phyloP scores from a whole-genome alignment of 2,797 vertebrate species.

The Serranus cabrilla region DNA sequence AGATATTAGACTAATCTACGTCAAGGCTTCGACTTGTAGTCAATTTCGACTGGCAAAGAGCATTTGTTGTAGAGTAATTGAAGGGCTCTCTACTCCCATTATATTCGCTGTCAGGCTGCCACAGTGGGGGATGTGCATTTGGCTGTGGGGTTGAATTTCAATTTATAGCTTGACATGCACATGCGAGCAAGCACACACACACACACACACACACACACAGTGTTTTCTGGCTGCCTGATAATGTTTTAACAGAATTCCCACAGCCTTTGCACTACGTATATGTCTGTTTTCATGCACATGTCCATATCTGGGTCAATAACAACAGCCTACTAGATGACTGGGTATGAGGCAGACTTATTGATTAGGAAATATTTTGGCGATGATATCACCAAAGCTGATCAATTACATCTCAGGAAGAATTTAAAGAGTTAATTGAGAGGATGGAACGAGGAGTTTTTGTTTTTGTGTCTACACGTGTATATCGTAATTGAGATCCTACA shows the following conservation, averaged over 20 bases:
- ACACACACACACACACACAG: background rate
- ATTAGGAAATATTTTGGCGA: slow-evolving; percentile 24
- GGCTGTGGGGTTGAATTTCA: slow-evolving; percentile 39
- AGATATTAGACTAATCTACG: slow-evolving; percentile 40
- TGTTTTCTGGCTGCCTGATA: no score
- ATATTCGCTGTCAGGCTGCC: slow-evolving; percentile 40
- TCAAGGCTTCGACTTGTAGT: slow-evolving; percentile 32
- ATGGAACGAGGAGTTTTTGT: background rate
- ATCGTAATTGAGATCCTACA: background rate
- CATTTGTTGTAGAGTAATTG: slow-evolving; percentile 37
- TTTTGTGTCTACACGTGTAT: background rate
- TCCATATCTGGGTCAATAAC: slow-evolving; percentile 8
- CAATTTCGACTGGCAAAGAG: slow-evolving; percentile 61
- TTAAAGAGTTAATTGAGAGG: slow-evolving; percentile 4
- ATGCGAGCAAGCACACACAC: background rate
- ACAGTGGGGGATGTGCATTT: slow-evolving; percentile 39
- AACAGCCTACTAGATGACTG: background rate
- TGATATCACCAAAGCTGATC: slow-evolving; percentile 19
- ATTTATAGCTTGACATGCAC: slow-evolving; percentile 9
- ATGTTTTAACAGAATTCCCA: background rate
- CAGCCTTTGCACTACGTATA: background rate
- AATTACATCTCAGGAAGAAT: slow-evolving; percentile 8
- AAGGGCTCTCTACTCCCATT: slow-evolving; percentile 41
- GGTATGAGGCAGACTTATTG: background rate
- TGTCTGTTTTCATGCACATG: background rate